Evolutionary conservation across 92 coral and sea anemone genomes (phyloP).

Genomic region (Porites evermanni): DNA sequence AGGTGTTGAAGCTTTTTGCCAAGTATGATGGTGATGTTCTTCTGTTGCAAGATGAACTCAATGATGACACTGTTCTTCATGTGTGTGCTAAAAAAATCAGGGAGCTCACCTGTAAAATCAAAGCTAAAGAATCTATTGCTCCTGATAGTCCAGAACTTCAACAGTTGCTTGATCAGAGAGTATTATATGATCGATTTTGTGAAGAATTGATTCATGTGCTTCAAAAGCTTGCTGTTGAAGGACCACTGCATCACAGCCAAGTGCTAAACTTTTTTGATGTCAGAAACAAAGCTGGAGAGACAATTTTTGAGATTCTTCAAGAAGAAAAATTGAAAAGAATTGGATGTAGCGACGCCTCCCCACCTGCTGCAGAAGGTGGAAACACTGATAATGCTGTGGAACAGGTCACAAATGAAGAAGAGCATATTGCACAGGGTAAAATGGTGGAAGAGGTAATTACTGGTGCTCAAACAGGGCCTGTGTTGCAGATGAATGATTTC

Average conservation of each 20-base stretch:
- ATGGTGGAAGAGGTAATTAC: neutral
- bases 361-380: neutral
- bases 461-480: neutral
- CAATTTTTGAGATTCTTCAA: neutral
- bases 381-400: neutral
- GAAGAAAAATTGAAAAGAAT: constrained; percentile 4
- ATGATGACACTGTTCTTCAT: constrained; percentile 25
- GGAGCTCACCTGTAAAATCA: constrained; percentile 2
- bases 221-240: constrained; percentile 1
- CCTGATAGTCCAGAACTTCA: neutral
- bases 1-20: constrained; percentile 12
- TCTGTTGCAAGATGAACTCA: neutral
- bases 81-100: constrained; percentile 17
- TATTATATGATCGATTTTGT: constrained; percentile 1
- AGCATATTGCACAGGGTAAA: neutral
- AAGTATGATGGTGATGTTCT: constrained; percentile 14
- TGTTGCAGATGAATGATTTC: neutral
- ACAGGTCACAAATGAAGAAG: neutral
- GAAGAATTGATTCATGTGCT: constrained; percentile 1
- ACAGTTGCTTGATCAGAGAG: constrained; percentile 16
- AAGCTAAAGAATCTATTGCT: neutral
- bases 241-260: neutral
- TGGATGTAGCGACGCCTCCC: neutral
- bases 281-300: constrained; percentile 23
- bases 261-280: constrained; percentile 9